Percentiles rank a stretch among this genome's conserved stretches.
phyloP scores from a whole-genome alignment of 2,888 invertebrate genomes.

The Apantesis nais region DNA sequence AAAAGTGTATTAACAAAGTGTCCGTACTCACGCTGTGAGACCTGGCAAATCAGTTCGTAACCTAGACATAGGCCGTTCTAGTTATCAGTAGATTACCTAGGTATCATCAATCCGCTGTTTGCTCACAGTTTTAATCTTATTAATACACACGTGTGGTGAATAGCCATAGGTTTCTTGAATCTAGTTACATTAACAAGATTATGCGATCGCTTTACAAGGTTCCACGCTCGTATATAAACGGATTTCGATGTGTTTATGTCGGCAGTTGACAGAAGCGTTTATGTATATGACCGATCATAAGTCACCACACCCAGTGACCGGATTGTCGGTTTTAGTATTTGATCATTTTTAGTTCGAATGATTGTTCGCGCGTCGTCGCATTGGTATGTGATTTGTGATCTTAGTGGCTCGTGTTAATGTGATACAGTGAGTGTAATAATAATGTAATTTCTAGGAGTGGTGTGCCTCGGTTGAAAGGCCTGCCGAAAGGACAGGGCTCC shows the following conservation, averaged over 20 bases:
- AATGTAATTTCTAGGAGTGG: slow-evolving; percentile 84
- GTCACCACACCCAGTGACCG: slow-evolving; percentile 88
- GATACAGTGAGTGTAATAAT: slow-evolving; percentile 76
- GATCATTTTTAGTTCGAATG: slow-evolving; percentile 82
- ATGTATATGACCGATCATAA: slow-evolving; percentile 87
- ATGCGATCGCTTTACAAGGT: slow-evolving; percentile 86
- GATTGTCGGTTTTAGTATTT: slow-evolving; percentile 85
- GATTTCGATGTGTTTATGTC: slow-evolving; percentile 87
- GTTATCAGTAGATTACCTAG: slow-evolving; percentile 86
- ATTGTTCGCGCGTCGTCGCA: slow-evolving; percentile 77
- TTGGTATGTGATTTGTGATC: slow-evolving; percentile 75
- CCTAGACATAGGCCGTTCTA: slow-evolving; percentile 88
- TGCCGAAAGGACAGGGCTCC: slow-evolving; percentile 85
- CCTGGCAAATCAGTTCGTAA: slow-evolving; percentile 80
- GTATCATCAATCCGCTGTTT: slow-evolving; percentile 86
- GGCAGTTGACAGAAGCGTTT: slow-evolving; percentile 88
- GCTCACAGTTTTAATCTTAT: slow-evolving; percentile 88
- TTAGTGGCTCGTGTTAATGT: slow-evolving; percentile 60
- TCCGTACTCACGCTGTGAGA: slow-evolving; percentile 60
- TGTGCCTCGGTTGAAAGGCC: slow-evolving; percentile 86
- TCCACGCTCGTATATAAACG: slow-evolving; percentile 86
- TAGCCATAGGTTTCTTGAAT: slow-evolving; percentile 90
- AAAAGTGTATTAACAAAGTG: slow-evolving; percentile 66
- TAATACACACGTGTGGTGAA: slow-evolving; percentile 88
- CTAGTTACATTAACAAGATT: slow-evolving; percentile 92